Base-by-base conservation (phyloP, 2,797 vertebrate genomes). In the Melanotaenia maccullochi region DNA sequence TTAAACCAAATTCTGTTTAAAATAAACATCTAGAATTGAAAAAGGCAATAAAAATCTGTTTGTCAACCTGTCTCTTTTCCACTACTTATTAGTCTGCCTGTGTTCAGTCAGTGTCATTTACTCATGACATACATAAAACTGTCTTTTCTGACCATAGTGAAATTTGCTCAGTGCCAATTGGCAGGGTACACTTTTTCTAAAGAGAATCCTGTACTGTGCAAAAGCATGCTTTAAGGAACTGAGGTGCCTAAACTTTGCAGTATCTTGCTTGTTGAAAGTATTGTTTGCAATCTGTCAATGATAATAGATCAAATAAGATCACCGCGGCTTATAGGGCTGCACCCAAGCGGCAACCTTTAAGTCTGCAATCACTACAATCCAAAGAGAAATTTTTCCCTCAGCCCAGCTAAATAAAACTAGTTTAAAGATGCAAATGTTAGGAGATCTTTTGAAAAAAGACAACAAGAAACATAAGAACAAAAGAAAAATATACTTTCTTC, bases 1-100 rank as follows among this genome's bases (percentile, higher is more conserved):
- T 60, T 20, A 68, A 59, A 49, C 35, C 3, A 49, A 36, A 59
- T 28, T 49, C 38, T 65, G 7, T 11, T 57, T n/a, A 33, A 57
- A 35, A 0, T 28, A 14, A 55, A 30, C n/a, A 51, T 51, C n/a
- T 24, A n/a, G 7, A 51, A 24, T 51, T n/a, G n/a, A 22, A 1
- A 55, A 28, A 12, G 38, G 28, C 18, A 55, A 25, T 2, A n/a
- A 57, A n/a, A n/a, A 55, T 11, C 24, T 28, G 22, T 54, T 54
- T 28, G 28, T 18, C 5, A 6, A 18, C 8, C 16, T 30, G 54
- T 55, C 36, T 38, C 9, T 13, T 9, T 25, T 28, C 54, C 14
- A 30, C 28, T 32, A 3, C 13, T 9, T 22, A 28, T 16, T 18
- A 16, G 2, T 56, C 25, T 18, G 14, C 16, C 14, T 56, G 28